Evolutionary conservation across 1,140 invertebrate species (phyloP).

Genomic region (Trichoplusia ni): DNA sequence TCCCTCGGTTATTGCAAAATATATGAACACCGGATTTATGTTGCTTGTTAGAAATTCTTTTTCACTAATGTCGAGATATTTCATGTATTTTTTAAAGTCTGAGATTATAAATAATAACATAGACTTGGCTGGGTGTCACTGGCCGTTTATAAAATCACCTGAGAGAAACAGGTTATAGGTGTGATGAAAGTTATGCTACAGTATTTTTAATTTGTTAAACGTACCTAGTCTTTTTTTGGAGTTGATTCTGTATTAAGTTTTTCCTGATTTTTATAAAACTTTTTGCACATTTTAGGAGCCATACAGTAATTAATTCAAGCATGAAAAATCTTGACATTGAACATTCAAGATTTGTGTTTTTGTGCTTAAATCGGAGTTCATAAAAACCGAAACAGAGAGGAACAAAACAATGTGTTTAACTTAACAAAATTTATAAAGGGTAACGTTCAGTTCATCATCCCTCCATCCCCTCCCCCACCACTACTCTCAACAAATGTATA

Average conservation of each 20-base stretch:
- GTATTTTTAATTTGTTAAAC: too few species aligned
- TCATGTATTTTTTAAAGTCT: conserved; percentile 13
- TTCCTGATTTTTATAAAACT: too few species aligned
- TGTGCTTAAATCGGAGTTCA: too few species aligned
- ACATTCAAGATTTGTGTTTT: too few species aligned
- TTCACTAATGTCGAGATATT: conserved; percentile 22
- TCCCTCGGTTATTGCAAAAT: conserved; percentile 16
- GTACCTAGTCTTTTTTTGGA: too few species aligned
- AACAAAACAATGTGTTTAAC: too few species aligned
- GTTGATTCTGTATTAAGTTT: too few species aligned
- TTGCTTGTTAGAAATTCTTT: conserved; percentile 21
- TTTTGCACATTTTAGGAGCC: too few species aligned
- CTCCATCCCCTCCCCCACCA: neutral
- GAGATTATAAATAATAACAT: neutral
- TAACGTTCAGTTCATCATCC: neutral
- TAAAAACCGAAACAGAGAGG: neutral
- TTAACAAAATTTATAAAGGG: too few species aligned
- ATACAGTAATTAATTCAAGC: too few species aligned
- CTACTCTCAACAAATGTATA: conserved; percentile 2
- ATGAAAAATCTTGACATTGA: too few species aligned
- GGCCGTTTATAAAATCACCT: neutral
- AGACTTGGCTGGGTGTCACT: neutral
- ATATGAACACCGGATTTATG: conserved; percentile 20
- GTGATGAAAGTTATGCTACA: neutral
- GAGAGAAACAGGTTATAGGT: conserved; percentile 11